These are phyloP conservation scores for Sebastes oblongus DNA, from an alignment of 2,797 vertebrate species.

Conservation along the genomic window DNA sequence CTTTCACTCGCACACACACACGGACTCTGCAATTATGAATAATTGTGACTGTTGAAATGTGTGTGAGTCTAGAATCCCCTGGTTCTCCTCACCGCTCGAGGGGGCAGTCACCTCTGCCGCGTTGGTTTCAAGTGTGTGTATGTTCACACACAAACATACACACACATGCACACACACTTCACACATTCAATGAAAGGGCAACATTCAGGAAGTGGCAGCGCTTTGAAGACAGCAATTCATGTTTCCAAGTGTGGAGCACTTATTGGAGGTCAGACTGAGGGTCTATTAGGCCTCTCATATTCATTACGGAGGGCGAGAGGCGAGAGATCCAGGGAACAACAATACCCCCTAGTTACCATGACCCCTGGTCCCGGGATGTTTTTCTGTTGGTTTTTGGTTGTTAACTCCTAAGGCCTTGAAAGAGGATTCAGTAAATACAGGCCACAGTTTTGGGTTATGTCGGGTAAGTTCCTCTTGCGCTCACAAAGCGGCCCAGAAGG, in stretches of 20 bases:
- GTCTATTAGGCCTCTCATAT: conserved; percentile 81
- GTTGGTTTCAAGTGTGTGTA: conserved; percentile 49
- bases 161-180: conserved; percentile 25
- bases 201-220: conserved; percentile 74
- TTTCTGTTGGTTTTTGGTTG: conserved; percentile 76
- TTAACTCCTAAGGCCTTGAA: conserved; percentile 53
- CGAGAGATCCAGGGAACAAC: conserved; percentile 67
- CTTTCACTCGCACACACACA: conserved; percentile 11
- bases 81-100: conserved; percentile 72
- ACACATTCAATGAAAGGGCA: conserved; percentile 67
- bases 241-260: conserved; percentile 78
- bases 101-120: conserved; percentile 72
- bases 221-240: conserved; percentile 83
- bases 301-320: conserved; percentile 78
- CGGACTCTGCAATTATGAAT: conserved; percentile 65
- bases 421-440: conserved; percentile 31
- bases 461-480: conserved; percentile 20
- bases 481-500: conserved; percentile 16
- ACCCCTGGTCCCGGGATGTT: conserved; percentile 77
- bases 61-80: conserved; percentile 62
- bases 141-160: conserved; percentile 5
- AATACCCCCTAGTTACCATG: conserved; percentile 68
- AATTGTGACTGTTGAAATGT: conserved; percentile 73
- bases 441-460: conserved; percentile 42
- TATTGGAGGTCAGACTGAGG: conserved; percentile 76